Conservation (phyloP, 2,888 invertebrate genomes). For the Sphaeridia pumilis region DNA sequence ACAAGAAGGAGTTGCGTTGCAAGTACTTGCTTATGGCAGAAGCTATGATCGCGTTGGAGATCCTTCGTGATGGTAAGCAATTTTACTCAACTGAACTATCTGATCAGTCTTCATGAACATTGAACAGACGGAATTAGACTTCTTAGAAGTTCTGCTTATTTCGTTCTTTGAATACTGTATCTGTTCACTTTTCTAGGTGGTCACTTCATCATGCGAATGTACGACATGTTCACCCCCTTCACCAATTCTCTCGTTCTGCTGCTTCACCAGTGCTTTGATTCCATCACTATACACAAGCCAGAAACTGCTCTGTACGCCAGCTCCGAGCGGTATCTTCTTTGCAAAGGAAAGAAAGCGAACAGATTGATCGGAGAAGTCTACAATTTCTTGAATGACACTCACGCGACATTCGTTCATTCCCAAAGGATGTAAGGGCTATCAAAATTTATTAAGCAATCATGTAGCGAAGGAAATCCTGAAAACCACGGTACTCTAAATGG, state of each 20-base stretch:
- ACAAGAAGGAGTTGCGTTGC: constrained; percentile 88
- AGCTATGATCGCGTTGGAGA: constrained; percentile 74
- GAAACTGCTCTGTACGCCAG: constrained; percentile 95
- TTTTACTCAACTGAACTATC: too few relatives aligned
- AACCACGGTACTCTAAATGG: too few relatives aligned
- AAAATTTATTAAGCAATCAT: too few relatives aligned
- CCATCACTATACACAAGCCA: constrained; percentile 81
- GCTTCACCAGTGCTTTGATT: constrained; percentile 79
- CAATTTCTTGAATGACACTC: constrained; percentile 21
- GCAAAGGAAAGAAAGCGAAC: constrained; percentile 22
- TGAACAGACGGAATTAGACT: too few relatives aligned
- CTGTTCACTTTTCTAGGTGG: constrained; percentile 48
- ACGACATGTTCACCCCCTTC: constrained; percentile 88
- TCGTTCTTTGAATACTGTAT: too few relatives aligned
- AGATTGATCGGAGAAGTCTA: constrained; percentile 19
- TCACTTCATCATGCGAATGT: constrained; percentile 90
- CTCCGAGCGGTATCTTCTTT: constrained; percentile 60
- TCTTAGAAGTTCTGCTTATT: too few relatives aligned
- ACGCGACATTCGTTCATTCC: too few relatives aligned
- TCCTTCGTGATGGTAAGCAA: constrained; percentile 57
- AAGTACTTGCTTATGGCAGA: constrained; percentile 92
- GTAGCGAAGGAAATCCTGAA: too few relatives aligned
- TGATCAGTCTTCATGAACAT: too few relatives aligned
- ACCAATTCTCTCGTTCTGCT: constrained; percentile 85
- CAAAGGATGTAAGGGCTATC: constrained; percentile 14